A percentile compares a stretch with the other conserved stretches of the same genome.
Evolutionary conservation across 2,888 invertebrate genomes (phyloP).

Genomic region (Tenthredo scrophulariae): DNA sequence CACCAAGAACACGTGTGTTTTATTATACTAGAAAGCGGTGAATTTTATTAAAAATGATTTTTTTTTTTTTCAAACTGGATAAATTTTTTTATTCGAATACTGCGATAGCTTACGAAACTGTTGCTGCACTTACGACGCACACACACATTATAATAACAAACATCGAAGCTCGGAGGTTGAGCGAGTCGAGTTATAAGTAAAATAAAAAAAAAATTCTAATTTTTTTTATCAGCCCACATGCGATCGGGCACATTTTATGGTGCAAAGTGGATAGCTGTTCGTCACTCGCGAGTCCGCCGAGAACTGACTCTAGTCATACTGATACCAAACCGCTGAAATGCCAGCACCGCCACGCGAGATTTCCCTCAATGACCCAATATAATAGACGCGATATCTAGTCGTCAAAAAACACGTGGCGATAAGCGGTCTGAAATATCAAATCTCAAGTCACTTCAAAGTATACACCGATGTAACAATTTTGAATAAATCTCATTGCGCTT

Average conservation of each 20-base stretch:
- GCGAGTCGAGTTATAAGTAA: not conserved
- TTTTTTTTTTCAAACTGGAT: not conserved
- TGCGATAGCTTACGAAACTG: not conserved
- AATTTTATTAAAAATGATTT: not conserved
- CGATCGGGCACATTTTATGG: not conserved
- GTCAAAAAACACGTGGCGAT: constrained; percentile 22
- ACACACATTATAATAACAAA: not conserved
- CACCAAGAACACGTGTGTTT: not conserved
- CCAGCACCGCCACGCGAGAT: constrained; percentile 50
- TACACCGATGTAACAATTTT: not conserved
- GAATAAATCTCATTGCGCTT: not conserved
- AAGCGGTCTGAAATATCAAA: not conserved
- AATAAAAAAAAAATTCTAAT: not conserved
- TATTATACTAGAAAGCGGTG: not conserved
- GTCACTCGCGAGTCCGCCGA: constrained; percentile 72
- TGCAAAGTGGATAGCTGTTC: constrained; percentile 60
- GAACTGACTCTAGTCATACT: constrained; percentile 72
- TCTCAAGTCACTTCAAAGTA: not conserved
- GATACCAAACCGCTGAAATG: constrained; percentile 62
- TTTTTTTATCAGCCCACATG: not conserved
- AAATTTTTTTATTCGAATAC: not conserved
- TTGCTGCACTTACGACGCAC: not conserved
- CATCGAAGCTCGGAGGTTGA: not conserved
- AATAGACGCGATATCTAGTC: not conserved
- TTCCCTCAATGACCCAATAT: constrained; percentile 41